Base-by-base conservation (phyloP, 35 echinoderm and acorn worm genomes). In the Ophioderma brevispina region DNA sequence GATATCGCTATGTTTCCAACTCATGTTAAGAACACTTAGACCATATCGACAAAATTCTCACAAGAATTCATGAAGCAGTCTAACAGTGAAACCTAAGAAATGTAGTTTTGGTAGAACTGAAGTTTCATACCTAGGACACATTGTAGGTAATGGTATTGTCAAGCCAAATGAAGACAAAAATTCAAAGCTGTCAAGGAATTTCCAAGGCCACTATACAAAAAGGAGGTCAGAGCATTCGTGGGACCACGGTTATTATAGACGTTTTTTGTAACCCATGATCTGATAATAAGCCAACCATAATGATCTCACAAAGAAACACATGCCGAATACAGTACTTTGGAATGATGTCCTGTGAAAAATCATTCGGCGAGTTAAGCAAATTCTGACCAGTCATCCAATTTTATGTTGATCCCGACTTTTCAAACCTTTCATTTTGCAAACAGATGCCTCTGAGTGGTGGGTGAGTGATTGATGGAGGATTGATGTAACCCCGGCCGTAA, bases 341-440 rank as follows among this genome's bases (percentile, higher is more conserved):
- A 37, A n/a, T 3, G 1, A 28, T 32, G 37, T 50, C 10, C 3
- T 76, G 63, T 76, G 36, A 63, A 46, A 21, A 38, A 18, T 10
- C 87, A 10, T 90, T 90, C 33, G 38, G 83, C 5, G 1, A 30
- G 59, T 25, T 90, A 0, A 90, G 36, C 1, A 37, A 55, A 10
- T 5, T 11, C 33, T 89, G n/a, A 81, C 37, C 14, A 33, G 13
- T 23, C 15, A 78, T 13, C 87, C 87, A 17, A 35, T 89, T 13
- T 40, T 89, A 17, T 38, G 38, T n/a, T 3, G 82, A 82, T 40
- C 77, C 87, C 25, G 87, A 82, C 35, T n/a, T n/a, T 90, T 35
- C 49, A 64, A 39, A 36, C 87, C 1, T 82, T 90, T 52, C 28
- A 42, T 36, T 23, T 90, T 13, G n/a, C 39, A 90, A 19, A 84